Conservation (phyloP, 2,888 invertebrate genomes). For the Thymelicus lineola region DNA sequence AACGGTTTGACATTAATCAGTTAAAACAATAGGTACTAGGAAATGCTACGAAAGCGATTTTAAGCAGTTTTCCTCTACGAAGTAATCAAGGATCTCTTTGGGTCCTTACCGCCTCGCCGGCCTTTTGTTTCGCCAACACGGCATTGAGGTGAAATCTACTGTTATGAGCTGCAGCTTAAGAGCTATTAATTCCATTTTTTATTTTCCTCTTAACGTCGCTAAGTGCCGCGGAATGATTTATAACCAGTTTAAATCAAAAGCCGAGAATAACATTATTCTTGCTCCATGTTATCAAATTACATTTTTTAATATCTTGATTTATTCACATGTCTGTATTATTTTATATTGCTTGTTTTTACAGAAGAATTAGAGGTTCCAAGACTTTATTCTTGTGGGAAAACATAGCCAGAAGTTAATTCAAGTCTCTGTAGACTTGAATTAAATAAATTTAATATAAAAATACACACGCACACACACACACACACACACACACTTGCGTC, state of each 20-base stretch:
- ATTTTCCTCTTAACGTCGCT: not conserved
- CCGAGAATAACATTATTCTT: not conserved
- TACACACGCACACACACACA: too few relatives aligned
- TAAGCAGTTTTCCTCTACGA: slow-evolving; percentile 1
- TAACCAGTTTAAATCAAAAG: not conserved
- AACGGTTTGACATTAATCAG: not conserved
- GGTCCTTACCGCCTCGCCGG: slow-evolving; percentile 9
- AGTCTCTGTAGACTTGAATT: too few relatives aligned
- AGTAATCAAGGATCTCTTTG: slow-evolving; percentile 22
- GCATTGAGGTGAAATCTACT: slow-evolving; percentile 18
- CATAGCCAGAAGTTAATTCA: too few relatives aligned
- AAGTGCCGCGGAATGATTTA: not conserved
- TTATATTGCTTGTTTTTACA: too few relatives aligned
- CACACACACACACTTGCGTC: too few relatives aligned
- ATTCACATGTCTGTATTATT: too few relatives aligned
- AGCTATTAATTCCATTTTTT: slow-evolving; percentile 7
- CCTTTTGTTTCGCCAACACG: slow-evolving; percentile 11
- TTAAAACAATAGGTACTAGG: not conserved
- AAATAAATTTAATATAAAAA: too few relatives aligned
- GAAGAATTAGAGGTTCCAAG: too few relatives aligned
- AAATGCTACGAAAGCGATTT: not conserved
- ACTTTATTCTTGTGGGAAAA: too few relatives aligned
- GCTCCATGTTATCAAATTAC: too few relatives aligned
- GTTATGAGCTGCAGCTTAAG: not conserved
- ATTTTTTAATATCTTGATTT: too few relatives aligned